A percentile compares a stretch with the other conserved stretches of the same genome.
Evolutionary conservation across 2,797 vertebrate genomes (phyloP).

Genomic region (Enteromius fasciolatus): DNA sequence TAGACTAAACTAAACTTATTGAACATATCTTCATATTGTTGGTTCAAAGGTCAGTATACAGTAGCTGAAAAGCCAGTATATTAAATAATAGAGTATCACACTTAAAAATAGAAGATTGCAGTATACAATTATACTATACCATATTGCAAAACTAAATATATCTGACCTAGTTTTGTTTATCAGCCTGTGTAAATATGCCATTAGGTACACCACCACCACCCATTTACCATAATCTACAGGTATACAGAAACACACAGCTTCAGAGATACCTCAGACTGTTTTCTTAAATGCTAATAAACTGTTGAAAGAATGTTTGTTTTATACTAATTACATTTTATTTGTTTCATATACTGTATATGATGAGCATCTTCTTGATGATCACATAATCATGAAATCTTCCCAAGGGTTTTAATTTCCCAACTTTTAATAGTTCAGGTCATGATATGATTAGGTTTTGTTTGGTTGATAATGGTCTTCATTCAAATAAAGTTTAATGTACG

Average conservation of each 20-base stretch:
- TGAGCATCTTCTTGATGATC: neutral
- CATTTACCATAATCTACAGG: neutral
- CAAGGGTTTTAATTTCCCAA: neutral
- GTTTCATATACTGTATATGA: neutral
- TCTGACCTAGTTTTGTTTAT: constrained; percentile 30
- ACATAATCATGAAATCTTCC: neutral
- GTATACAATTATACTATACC: neutral
- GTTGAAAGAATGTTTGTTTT: neutral
- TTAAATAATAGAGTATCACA: neutral
- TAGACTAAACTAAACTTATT: neutral
- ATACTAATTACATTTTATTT: neutral
- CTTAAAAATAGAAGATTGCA: neutral
- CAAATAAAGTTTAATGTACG: constrained; percentile 5
- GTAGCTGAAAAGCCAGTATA: neutral
- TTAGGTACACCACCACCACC: neutral
- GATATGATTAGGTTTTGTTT: neutral
- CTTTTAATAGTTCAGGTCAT: neutral
- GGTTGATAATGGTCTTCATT: neutral
- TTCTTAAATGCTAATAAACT: neutral
- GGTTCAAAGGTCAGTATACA: neutral
- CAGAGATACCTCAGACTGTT: neutral
- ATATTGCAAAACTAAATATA: constrained; percentile 1
- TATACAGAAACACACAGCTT: neutral
- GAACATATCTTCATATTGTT: neutral
- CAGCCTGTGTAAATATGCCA: neutral